Evolutionary conservation across 2,113 vertebrate species (phyloP), one percentile per base, ranked within the genome.

Genomic region (Pholis gunnellus): DNA sequence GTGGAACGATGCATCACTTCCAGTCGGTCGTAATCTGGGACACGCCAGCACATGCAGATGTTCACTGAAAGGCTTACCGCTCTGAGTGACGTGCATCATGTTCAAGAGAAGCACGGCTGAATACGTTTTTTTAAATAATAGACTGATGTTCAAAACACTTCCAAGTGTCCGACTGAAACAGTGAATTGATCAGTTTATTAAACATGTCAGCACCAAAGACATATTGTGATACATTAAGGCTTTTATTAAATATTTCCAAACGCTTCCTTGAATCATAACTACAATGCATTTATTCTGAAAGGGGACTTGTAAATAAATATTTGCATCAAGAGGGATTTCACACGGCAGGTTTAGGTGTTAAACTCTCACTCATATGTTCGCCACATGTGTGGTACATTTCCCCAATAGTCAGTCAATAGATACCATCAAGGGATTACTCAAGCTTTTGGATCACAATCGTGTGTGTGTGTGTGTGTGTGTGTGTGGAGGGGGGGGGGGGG

Each of bases 1-100:
- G 14, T 67, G 84, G 83, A 63, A 68, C 64, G 6, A 40, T 81
- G 81, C 78, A 88, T 92, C 85, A 92, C 83, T 93, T 95, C 93
- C 91, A 91, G 87, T 88, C 80, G 91, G 69, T 84, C 11, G 4
- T 65, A 75, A 75, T 64, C 40, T 17, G 9, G 81, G 82, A 92
- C 81, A 74, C 0, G 84, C 68, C 81, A 82, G 79, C 52, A 71
- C 83, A 84, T 3, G 85, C 88, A 91, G 89, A 87, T 89, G 88
- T 93, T 90, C 79, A 38, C 60, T 76, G 20, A 10, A 79, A 66
- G 70, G 6, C 64, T 75, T 15, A 18, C 27, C 46, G 46, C 70
- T 76, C 46, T 57, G 38, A 80, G 77, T 82, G 76, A 81, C 76
- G 57, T 6, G 14, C 40, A 29, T 86, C 29, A 68, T 44, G n/a